phyloP scores from a whole-genome alignment of 1,140 invertebrate genomes.

The Grapholita molesta region DNA sequence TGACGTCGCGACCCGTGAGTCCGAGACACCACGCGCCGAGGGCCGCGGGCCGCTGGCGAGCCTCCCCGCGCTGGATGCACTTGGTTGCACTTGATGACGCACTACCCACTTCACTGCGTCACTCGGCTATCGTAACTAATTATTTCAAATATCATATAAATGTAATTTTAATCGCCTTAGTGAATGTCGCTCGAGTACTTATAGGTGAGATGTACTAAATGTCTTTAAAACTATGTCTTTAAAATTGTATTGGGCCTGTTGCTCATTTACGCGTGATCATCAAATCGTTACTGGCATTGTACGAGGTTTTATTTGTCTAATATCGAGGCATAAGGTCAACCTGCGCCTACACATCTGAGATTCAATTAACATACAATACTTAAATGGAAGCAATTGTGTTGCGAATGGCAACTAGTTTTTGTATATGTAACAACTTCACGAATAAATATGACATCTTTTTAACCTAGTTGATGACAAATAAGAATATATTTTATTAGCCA shows the following conservation, averaged over 20 bases:
- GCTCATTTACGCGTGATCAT: neutral
- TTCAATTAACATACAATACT: slow-evolving; percentile 11
- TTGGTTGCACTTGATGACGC: slow-evolving; percentile 24
- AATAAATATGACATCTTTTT: too few species aligned
- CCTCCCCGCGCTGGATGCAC: slow-evolving; percentile 30
- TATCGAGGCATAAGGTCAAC: neutral
- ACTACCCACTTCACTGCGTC: neutral
- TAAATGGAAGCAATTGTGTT: neutral
- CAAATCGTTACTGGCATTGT: neutral
- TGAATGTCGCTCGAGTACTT: too few species aligned
- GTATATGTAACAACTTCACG: neutral
- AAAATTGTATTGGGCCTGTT: neutral
- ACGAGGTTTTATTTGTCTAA: neutral
- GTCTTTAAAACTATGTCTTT: too few species aligned
- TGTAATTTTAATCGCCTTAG: too few species aligned
- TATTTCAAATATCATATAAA: too few species aligned
- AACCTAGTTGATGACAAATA: too few species aligned
- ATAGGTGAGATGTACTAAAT: too few species aligned
- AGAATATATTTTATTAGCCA: too few species aligned
- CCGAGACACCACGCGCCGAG: slow-evolving; percentile 19
- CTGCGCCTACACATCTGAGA: slow-evolving; percentile 15
- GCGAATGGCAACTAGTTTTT: neutral
- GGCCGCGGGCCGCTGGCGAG: slow-evolving; percentile 29
- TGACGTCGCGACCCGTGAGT: slow-evolving; percentile 21
- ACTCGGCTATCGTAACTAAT: neutral